Evolutionary conservation across 2,797 vertebrate species (phyloP).

Genomic region (Petrocephalus sullivani): DNA sequence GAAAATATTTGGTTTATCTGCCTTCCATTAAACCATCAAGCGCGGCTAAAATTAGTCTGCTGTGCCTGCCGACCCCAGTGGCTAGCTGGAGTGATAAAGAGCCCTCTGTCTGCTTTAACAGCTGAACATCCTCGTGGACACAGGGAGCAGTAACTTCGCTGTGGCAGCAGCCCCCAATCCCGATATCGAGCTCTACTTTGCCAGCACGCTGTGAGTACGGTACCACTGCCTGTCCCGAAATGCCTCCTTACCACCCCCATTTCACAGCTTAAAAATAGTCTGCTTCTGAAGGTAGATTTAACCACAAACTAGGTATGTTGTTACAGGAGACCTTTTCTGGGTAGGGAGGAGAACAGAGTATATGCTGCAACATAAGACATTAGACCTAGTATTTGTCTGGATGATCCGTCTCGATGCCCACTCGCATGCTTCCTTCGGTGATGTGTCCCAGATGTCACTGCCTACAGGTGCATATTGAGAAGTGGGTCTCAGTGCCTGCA

Average conservation of each 20-base stretch:
- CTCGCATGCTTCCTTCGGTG: neutral
- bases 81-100: neutral
- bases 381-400: neutral
- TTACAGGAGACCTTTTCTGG: neutral
- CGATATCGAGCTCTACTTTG: constrained; percentile 76
- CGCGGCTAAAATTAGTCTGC: constrained; percentile 23
- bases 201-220: constrained; percentile 68
- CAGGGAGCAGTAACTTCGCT: constrained; percentile 97
- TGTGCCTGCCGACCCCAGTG: neutral
- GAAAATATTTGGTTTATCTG: neutral
- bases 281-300: neutral
- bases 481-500: neutral
- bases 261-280: neutral
- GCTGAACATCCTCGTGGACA: constrained; percentile 95
- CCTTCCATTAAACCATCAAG: neutral
- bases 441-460: neutral
- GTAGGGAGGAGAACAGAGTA: neutral
- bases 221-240: neutral
- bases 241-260: neutral
- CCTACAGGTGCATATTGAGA: neutral
- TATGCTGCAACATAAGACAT: neutral
- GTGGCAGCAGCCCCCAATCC: constrained; percentile 78
- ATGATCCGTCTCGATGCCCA: neutral
- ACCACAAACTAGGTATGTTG: neutral
- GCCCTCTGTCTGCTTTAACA: constrained; percentile 52